Conservation (phyloP, 2,797 vertebrate genomes). For the Coregonus sp. region DNA sequence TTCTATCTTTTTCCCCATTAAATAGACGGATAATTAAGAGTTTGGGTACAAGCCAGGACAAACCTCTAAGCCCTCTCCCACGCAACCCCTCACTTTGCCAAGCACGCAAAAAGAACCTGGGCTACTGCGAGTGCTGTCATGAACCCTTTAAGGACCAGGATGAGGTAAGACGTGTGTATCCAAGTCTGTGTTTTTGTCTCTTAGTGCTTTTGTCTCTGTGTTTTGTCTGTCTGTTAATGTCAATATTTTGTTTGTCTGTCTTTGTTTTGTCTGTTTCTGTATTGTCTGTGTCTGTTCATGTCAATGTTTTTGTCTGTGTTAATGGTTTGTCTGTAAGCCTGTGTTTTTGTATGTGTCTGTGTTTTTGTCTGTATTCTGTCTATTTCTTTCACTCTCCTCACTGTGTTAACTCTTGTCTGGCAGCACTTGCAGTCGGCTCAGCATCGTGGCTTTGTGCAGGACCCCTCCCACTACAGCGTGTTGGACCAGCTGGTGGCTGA, state of each 20-base stretch:
- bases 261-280: no score
- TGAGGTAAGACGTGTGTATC: constrained; percentile 61
- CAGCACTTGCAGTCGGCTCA: constrained; percentile 83
- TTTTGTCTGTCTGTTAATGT: background rate
- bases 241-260: background rate
- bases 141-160: constrained; percentile 77
- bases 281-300: background rate
- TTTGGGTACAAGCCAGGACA: constrained; percentile 47
- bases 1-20: background rate
- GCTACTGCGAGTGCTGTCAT: constrained; percentile 87
- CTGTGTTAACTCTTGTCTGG: constrained; percentile 2
- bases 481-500: constrained; percentile 77
- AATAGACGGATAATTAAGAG: background rate
- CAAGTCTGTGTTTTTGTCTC: background rate
- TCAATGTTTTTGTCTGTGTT: background rate
- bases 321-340: background rate
- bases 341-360: background rate
- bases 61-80: constrained; percentile 36
- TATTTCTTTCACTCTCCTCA: constrained; percentile 9
- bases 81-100: constrained; percentile 58
- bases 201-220: background rate
- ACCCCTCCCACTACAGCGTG: constrained; percentile 68
- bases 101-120: constrained; percentile 64
- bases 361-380: background rate
- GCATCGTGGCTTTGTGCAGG: constrained; percentile 76